These are phyloP conservation scores for Nomada ruficornis DNA, from an alignment of 2,888 invertebrate genomes.

Conservation along the genomic window DNA sequence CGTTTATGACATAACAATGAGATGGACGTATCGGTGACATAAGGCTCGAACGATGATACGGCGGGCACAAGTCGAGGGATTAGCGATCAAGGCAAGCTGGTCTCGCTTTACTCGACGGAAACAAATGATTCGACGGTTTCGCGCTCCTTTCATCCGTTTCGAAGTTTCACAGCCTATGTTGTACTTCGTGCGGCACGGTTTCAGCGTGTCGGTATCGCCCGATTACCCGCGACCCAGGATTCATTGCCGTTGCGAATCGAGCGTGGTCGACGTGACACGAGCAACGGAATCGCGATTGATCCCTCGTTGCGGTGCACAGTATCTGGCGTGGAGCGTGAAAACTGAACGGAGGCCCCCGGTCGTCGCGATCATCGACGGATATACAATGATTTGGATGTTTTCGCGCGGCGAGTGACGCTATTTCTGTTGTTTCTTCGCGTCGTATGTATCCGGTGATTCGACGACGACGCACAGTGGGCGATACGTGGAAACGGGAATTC, in stretches of 20 bases:
- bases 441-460: background rate
- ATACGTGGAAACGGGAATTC: conserved; percentile 25
- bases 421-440: background rate
- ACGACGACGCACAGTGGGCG: background rate
- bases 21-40: conserved; percentile 59
- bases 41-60: conserved; percentile 53
- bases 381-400: conserved; percentile 8
- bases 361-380: conserved; percentile 17
- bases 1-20: conserved; percentile 64
- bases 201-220: background rate
- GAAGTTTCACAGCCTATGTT: background rate
- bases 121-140: conserved; percentile 15
- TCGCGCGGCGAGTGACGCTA: conserved; percentile 25
- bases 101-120: conserved; percentile 1
- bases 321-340: conserved; percentile 25
- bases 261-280: background rate
- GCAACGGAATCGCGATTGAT: conserved; percentile 12
- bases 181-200: background rate
- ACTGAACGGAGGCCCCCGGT: conserved; percentile 2
- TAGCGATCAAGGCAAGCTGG: conserved; percentile 54
- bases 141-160: background rate
- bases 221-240: conserved; percentile 10
- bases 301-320: background rate
- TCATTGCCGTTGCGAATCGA: conserved; percentile 37
- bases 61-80: conserved; percentile 35